These are phyloP conservation scores for Ptychoptera contaminata DNA, from an alignment of 2,888 invertebrate species.

Conservation along the genomic window DNA sequence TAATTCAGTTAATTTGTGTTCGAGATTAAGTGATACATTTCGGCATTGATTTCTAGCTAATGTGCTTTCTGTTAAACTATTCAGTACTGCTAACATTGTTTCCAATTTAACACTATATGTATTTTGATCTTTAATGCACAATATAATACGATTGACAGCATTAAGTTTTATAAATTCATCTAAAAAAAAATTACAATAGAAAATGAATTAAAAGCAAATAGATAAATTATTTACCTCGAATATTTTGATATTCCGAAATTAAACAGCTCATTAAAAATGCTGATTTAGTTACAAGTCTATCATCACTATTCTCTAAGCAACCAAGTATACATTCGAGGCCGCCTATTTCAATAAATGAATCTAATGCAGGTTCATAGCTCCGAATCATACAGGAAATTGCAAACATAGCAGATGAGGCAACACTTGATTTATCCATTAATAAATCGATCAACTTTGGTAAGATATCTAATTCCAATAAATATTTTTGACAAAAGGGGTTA, in stretches of 20 bases:
- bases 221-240: constrained; percentile 34
- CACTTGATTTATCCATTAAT: constrained; percentile 37
- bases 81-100: constrained; percentile 14
- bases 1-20: too few relatives aligned
- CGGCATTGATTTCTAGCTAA: constrained; percentile 4
- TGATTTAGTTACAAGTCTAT: constrained; percentile 47
- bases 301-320: constrained; percentile 40
- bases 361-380: constrained; percentile 42
- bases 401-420: constrained; percentile 53
- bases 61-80: constrained; percentile 10
- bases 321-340: constrained; percentile 48
- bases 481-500: constrained; percentile 65
- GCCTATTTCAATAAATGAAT: constrained; percentile 42
- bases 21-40: too few relatives aligned
- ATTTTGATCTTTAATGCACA: too few relatives aligned
- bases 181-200: constrained; percentile 5
- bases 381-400: constrained; percentile 65
- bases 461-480: constrained; percentile 47
- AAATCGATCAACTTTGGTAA: constrained; percentile 45
- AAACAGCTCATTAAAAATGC: constrained; percentile 53
- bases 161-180: constrained; percentile 15
- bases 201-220: neutral
- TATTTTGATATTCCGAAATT: constrained; percentile 33
- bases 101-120: constrained; percentile 15
- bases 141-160: constrained; percentile 3